Percentiles rank a stretch among this genome's conserved stretches.
Conservation (phyloP, 2,113 vertebrate species). For the Cisticola juncidis region DNA sequence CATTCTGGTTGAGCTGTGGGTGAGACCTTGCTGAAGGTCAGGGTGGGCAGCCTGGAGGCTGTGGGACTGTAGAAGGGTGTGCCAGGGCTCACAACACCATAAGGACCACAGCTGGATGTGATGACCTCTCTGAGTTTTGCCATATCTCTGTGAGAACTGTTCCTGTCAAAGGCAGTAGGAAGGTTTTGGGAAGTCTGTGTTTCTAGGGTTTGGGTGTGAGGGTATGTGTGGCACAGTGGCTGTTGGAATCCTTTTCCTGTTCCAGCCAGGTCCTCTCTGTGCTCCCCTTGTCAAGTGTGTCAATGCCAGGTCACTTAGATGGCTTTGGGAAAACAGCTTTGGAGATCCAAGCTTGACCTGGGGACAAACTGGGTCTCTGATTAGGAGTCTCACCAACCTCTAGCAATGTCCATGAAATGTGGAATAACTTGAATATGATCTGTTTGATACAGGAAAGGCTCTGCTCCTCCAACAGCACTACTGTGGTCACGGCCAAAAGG, state of each 20-base stretch:
- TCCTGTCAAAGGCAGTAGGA: background rate
- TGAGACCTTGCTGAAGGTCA: background rate
- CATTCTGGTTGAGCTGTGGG: background rate
- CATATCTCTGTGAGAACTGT: background rate
- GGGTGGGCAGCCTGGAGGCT: background rate
- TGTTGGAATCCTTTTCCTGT: background rate
- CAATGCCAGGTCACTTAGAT: background rate
- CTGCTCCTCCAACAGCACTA: background rate
- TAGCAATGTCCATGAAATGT: background rate
- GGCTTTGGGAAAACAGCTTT: background rate
- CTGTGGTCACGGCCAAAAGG: background rate
- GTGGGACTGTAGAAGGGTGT: background rate
- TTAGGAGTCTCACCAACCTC: background rate
- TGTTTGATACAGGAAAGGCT: background rate
- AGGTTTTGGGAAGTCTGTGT: background rate
- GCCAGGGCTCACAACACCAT: background rate
- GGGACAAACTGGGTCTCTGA: background rate
- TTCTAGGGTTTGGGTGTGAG: background rate
- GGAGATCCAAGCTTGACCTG: background rate
- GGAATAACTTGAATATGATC: background rate
- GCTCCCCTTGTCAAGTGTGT: background rate
- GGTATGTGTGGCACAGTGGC: background rate
- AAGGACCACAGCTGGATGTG: background rate
- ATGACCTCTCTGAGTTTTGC: background rate
- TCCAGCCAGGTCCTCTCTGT: background rate